A percentile compares a stretch with the other conserved stretches of the same genome.
Conservation (phyloP, 1,140 invertebrate species). For the Lamellibrachia luymesi region DNA sequence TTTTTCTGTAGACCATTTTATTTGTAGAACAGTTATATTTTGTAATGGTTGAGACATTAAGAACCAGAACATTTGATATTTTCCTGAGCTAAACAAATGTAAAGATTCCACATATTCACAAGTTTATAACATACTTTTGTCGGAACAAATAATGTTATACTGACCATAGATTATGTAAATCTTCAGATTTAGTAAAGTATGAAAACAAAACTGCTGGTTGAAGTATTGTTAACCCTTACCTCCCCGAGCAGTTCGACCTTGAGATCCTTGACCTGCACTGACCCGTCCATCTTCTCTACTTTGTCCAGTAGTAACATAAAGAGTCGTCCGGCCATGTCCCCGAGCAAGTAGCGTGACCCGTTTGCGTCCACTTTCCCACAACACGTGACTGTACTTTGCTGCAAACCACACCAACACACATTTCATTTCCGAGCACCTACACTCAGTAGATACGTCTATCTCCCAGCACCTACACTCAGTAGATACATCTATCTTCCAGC, state of each 20-base stretch:
- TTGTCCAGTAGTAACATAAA: slow-evolving; percentile 95
- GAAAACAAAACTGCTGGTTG: neutral
- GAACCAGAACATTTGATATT: too few species aligned
- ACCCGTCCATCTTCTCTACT: slow-evolving; percentile 76
- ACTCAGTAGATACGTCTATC: too few species aligned
- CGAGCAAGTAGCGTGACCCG: slow-evolving; percentile 87
- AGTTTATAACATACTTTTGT: neutral
- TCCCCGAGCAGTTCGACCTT: slow-evolving; percentile 61
- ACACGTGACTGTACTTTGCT: slow-evolving; percentile 93
- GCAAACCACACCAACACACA: slow-evolving; percentile 32
- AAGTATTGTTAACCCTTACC: slow-evolving; percentile 55
- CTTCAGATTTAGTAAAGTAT: neutral
- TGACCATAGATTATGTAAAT: neutral
- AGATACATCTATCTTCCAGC: too few species aligned
- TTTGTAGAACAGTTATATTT: too few species aligned
- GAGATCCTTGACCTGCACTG: slow-evolving; percentile 78
- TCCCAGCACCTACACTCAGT: too few species aligned
- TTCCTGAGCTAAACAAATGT: too few species aligned
- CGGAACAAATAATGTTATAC: neutral
- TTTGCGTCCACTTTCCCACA: slow-evolving; percentile 91
- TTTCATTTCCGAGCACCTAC: too few species aligned
- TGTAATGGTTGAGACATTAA: too few species aligned
- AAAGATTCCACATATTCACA: neutral
- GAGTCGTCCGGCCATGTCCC: slow-evolving; percentile 90
- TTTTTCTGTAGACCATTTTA: too few species aligned